Conservation (phyloP, 2,888 invertebrate genomes). For the Drosophila anomelani region DNA sequence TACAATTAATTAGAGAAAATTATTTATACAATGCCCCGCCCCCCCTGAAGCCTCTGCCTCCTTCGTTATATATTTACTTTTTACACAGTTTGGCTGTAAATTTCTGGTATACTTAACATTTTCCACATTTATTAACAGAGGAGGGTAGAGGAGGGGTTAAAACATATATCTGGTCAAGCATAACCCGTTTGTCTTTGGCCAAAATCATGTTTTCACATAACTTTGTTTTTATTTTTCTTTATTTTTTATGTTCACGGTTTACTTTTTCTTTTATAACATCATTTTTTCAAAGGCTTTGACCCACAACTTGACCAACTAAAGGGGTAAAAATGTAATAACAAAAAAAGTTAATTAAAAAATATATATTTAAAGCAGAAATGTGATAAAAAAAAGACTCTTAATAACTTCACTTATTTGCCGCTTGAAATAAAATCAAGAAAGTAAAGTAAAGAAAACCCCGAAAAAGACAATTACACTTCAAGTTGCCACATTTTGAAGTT, state of each 20-base stretch:
- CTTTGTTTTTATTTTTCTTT: conserved; percentile 49
- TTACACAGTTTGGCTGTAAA: conserved; percentile 51
- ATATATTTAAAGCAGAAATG: not conserved
- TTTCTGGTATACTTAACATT: conserved; percentile 77
- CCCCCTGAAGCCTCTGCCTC: not conserved
- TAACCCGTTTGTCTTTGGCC: conserved; percentile 66
- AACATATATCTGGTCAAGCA: conserved; percentile 38
- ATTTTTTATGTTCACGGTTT: conserved; percentile 62
- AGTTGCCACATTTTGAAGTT: conserved; percentile 3
- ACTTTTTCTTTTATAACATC: conserved; percentile 76
- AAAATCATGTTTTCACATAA: conserved; percentile 65
- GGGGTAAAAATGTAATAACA: conserved; percentile 8
- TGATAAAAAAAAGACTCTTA: no score
- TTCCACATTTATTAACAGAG: conserved; percentile 66
- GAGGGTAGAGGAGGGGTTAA: not conserved
- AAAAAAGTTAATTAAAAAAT: not conserved
- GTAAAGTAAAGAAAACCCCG: conserved; percentile 1
- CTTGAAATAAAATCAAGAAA: not conserved
- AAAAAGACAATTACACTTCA: conserved; percentile 28
- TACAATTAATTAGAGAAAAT: conserved; percentile 79
- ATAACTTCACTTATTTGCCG: not conserved
- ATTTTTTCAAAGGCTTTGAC: conserved; percentile 78
- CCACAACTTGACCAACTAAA: conserved; percentile 50
- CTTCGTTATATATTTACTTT: conserved; percentile 36
- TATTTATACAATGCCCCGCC: conserved; percentile 57